Evolutionary conservation across 2,113 vertebrate genomes (phyloP), one percentile per base, ranked within the genome.

Genomic region (Phylloscopus trochilus): DNA sequence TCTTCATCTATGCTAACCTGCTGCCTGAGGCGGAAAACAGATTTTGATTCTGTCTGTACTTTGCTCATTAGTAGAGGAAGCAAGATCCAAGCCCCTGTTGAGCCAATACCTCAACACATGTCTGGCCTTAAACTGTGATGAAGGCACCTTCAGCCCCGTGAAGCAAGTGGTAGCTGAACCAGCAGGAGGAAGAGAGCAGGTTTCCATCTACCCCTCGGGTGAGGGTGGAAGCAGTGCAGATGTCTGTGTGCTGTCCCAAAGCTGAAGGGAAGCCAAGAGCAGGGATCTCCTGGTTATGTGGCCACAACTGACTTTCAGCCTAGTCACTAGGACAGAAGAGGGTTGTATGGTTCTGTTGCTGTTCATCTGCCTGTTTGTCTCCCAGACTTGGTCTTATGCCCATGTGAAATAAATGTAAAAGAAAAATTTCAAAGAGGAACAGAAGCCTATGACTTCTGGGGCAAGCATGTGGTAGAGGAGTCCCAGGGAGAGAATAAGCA

Each of bases 11-110:
- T 33, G 63, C 18, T 31, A 90, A 76, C 43, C 51, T 70, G 27
- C 59, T 92, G 64, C 64, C 95, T 92, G 79, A 95, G 80, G 68
- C 60, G 86, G 59, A 70, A 74, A 47, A 59, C 9, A 49, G 43
- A 26, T 86, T 90, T 90, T 80, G 72, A 81, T 70, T 82, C 62
- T 69, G 64, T 27, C 68, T 80, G 24, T 66, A 6, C 79, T 77
- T 77, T 73, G 75, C 85, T 96, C 59, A 55, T 93, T 91, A 96
- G 76, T 3, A 80, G 59, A 90, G 51, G 43, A 85, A 70, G 33
- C 4, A 30, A 46, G 63, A 86, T 73, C 46, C 64, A 83, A 86
- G 41, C 23, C 15, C 53, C 46, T 69, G 79, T 93, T 0, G 0
- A 92, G 53, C 31, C 66, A 46, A 83, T n/a, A 41, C n/a, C 41